Evolutionary conservation across 2,113 vertebrate species (phyloP), one percentile per base, ranked within the genome.

Genomic region (Craseonycteris thonglongyai): DNA sequence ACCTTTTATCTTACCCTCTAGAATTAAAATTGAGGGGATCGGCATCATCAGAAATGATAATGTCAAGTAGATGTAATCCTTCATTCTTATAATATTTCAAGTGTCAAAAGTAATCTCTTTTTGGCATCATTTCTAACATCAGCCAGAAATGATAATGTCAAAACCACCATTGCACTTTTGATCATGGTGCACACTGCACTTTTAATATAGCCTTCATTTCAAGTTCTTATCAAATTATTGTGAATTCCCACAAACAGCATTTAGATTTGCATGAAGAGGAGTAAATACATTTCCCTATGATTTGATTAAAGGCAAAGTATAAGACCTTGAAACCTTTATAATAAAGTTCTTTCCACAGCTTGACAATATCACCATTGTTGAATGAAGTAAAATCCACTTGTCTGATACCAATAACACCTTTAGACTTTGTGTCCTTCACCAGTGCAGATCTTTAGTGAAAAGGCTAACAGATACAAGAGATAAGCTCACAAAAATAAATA

Each of bases 401-500:
- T 82, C 88, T 88, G 88, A 93, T 66, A 91, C 21, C 65, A 83
- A 59, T 72, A 35, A 92, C 8, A 71, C 30, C 75, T 91, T 88
- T 93, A 63, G 79, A 88, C 14, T 42, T 93, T 90, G 72, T 91
- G 69, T 85, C 33, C 66, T 92, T 80, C 88, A 80, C 84, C 56
- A 68, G 15, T 68, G 38, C 18, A 8, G 0, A 88, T 95, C 38
- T 97, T 97, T 98, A 97, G 51, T 96, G 93, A 96, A 98, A 97
- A 91, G 28, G 51, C 30, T 96, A 96, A 97, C 96, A 86, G 47
- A 97, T 58, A 95, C 66, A 92, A 85, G 90, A 88, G 93, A 93
- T 92, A 97, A 95, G 81, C 76, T 97, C 93, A 95, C 0, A n/a
- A 93, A 95, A 94, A 96, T 98, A 97, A 98, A 97, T 97, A 91